These are phyloP conservation scores for Vannuccia rotundouncinata DNA, from an alignment of 2,888 invertebrate species.

Conservation along the genomic window DNA sequence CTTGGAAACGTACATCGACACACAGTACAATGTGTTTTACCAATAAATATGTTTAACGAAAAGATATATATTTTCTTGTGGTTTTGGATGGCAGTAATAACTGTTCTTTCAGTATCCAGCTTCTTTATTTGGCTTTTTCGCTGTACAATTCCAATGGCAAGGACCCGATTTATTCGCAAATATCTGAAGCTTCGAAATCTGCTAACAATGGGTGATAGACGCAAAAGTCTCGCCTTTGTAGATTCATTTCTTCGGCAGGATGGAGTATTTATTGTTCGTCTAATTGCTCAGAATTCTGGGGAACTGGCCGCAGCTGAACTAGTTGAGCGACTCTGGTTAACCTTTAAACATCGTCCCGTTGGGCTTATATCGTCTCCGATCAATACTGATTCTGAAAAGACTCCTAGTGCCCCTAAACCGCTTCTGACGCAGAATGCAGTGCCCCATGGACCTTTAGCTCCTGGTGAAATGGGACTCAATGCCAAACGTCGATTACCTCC, in stretches of 20 bases:
- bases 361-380: not conserved
- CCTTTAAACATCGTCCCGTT: constrained; percentile 9
- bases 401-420: not conserved
- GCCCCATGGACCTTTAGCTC: not conserved
- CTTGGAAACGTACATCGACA: constrained; percentile 57
- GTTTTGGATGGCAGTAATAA: constrained; percentile 59
- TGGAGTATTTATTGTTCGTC: constrained; percentile 41
- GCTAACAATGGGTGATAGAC: constrained; percentile 32
- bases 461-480: not conserved
- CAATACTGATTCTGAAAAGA: not conserved
- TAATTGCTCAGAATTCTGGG: constrained; percentile 41
- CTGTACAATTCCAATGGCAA: constrained; percentile 48
- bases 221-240: constrained; percentile 38
- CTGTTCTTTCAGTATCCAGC: constrained; percentile 55
- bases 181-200: constrained; percentile 39
- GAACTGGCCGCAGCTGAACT: constrained; percentile 40
- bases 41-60: constrained; percentile 45
- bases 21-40: constrained; percentile 56
- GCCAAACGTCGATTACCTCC: too few species aligned
- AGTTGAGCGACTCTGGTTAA: constrained; percentile 34
- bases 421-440: too few species aligned
- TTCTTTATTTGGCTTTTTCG: constrained; percentile 57
- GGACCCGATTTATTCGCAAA: constrained; percentile 43
- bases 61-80: constrained; percentile 59
- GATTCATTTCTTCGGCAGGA: constrained; percentile 40